Conservation (phyloP, 2,113 vertebrate species). For the Neomonachus schauinslandi region DNA sequence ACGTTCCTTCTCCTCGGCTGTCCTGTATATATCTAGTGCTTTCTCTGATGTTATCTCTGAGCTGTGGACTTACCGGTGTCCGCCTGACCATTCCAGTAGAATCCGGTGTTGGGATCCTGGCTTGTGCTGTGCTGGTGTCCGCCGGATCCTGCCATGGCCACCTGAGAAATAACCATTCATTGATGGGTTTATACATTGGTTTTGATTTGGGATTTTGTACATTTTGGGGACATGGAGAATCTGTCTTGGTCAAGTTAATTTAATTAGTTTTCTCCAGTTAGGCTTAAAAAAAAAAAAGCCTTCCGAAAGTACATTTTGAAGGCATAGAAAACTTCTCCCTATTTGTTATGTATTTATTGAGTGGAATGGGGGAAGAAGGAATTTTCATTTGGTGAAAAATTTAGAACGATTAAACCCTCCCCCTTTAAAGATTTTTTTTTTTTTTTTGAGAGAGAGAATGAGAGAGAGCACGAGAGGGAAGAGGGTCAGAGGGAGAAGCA, state of each 20-base stretch:
- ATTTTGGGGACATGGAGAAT: not conserved
- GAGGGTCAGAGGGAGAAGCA: too few species aligned
- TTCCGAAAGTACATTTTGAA: not conserved
- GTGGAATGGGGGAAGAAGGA: not conserved
- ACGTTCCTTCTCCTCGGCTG: not conserved
- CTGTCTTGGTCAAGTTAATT: not conserved
- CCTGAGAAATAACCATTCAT: not conserved
- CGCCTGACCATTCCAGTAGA: not conserved
- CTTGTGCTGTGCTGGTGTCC: not conserved
- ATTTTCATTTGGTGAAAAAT: not conserved
- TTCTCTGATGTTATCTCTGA: not conserved
- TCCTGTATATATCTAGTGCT: not conserved
- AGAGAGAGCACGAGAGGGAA: too few species aligned
- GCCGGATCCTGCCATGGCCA: not conserved
- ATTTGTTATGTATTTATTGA: not conserved
- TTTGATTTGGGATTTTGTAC: conserved; percentile 25
- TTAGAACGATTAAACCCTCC: not conserved
- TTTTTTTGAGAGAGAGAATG: too few species aligned
- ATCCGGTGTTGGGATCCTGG: not conserved
- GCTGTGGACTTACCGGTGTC: not conserved
- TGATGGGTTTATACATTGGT: not conserved
- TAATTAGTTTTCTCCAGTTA: not conserved
- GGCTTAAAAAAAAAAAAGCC: not conserved
- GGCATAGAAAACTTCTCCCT: not conserved
- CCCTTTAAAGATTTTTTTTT: not conserved